Conservation (phyloP, 1,140 invertebrate species). For the Tribolium castaneum region DNA sequence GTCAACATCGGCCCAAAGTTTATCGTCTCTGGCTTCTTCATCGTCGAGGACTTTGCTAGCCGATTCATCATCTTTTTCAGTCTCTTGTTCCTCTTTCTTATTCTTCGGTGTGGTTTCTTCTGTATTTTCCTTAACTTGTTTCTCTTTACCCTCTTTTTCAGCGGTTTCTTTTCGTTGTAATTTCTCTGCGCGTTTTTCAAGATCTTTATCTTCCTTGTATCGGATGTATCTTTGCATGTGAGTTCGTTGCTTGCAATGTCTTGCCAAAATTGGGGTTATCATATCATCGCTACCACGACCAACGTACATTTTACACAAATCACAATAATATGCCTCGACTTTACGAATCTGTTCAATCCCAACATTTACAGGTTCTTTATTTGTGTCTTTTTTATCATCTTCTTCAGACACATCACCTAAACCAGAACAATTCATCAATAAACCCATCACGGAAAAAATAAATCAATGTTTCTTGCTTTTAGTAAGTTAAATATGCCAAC, state of each 20-base stretch:
- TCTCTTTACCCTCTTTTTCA: slow-evolving; percentile 55
- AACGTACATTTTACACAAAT: slow-evolving; percentile 79
- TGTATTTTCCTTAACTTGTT: slow-evolving; percentile 41
- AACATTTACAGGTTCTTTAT: slow-evolving; percentile 74
- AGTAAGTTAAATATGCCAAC: slow-evolving; percentile 3
- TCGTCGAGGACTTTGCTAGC: slow-evolving; percentile 59
- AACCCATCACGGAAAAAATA: background rate
- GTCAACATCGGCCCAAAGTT: slow-evolving; percentile 79
- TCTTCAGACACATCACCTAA: slow-evolving; percentile 64
- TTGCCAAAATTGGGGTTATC: slow-evolving; percentile 70
- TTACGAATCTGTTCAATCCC: slow-evolving; percentile 82
- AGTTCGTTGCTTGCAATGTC: slow-evolving; percentile 76
- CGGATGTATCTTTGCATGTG: slow-evolving; percentile 79
- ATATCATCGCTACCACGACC: slow-evolving; percentile 70
- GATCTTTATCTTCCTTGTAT: slow-evolving; percentile 77
- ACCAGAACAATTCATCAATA: background rate
- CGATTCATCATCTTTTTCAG: slow-evolving; percentile 43
- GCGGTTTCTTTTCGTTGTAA: slow-evolving; percentile 69
- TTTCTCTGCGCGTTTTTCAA: slow-evolving; percentile 75
- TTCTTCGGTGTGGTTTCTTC: background rate
- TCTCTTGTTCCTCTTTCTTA: slow-evolving; percentile 12
- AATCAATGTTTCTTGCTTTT: slow-evolving; percentile 13
- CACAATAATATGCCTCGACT: slow-evolving; percentile 79
- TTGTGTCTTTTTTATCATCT: slow-evolving; percentile 69
- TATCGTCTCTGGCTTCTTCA: slow-evolving; percentile 71